Percentiles rank a stretch among this genome's conserved stretches.
Conservation (phyloP, 2,797 vertebrate species). For the Iguana delicatissima region DNA sequence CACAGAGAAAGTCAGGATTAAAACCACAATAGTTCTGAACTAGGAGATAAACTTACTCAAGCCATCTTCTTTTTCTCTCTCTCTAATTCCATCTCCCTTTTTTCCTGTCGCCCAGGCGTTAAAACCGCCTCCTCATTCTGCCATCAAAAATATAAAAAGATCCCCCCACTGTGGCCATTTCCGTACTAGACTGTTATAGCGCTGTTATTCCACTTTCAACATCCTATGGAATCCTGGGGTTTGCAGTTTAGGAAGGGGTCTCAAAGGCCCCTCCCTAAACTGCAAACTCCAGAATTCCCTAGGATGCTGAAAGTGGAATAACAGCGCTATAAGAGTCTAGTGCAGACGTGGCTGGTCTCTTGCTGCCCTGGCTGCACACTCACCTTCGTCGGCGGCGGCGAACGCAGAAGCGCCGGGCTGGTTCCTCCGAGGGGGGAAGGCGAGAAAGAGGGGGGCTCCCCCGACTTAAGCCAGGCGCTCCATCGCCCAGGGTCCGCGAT, state of each 20-base stretch:
- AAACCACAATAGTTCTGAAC: neutral
- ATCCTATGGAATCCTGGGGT: too few species aligned
- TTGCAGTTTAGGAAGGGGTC: too few species aligned
- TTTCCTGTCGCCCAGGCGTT: neutral
- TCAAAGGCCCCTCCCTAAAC: too few species aligned
- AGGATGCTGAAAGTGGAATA: too few species aligned
- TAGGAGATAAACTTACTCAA: too few species aligned
- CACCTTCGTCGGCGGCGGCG: neutral
- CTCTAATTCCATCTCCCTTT: too few species aligned
- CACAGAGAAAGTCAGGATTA: neutral
- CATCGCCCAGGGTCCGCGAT: neutral
- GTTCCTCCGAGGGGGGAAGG: neutral
- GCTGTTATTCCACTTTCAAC: too few species aligned
- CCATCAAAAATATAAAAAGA: neutral
- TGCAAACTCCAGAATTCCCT: too few species aligned
- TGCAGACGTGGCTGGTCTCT: too few species aligned
- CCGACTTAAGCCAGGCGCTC: neutral
- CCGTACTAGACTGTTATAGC: too few species aligned
- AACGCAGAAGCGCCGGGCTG: neutral
- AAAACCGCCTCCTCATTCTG: neutral
- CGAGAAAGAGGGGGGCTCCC: too few species aligned
- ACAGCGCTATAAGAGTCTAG: too few species aligned
- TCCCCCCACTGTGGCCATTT: neutral
- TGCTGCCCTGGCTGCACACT: neutral
- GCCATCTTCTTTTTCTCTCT: neutral